Conservation (phyloP, 2,888 invertebrate genomes). For the Proisotoma minuta region DNA sequence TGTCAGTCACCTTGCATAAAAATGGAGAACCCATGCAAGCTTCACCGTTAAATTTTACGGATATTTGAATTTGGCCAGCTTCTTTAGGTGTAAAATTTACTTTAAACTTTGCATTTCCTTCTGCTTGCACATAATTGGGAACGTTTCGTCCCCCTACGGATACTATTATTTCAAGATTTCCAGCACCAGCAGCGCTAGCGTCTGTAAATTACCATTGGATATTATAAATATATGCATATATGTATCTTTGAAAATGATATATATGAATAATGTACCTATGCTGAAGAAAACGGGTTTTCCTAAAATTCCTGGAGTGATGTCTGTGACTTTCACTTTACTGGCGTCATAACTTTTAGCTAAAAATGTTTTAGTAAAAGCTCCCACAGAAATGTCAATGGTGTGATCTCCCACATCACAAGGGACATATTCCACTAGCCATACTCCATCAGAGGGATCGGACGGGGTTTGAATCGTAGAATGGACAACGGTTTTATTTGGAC, state of each 20-base stretch:
- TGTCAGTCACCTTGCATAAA: conserved; percentile 73
- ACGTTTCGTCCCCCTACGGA: conserved; percentile 94
- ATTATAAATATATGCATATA: conserved; percentile 19
- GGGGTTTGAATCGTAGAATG: conserved; percentile 55
- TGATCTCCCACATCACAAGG: conserved; percentile 88
- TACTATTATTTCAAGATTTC: conserved; percentile 95
- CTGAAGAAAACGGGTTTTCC: conserved; percentile 91
- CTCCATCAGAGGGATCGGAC: conserved; percentile 50
- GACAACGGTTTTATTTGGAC: conserved; percentile 67
- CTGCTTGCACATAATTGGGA: conserved; percentile 95
- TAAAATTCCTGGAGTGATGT: conserved; percentile 83
- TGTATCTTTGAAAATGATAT: conserved; percentile 26
- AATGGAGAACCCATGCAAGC: conserved; percentile 81
- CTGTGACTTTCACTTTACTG: conserved; percentile 86
- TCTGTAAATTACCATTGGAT: conserved; percentile 58
- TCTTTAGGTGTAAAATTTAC: conserved; percentile 95
- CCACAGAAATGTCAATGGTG: conserved; percentile 72
- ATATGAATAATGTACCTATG: conserved; percentile 56
- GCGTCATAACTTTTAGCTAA: conserved; percentile 94
- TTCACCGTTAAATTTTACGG: conserved; percentile 73
- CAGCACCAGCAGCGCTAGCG: conserved; percentile 70
- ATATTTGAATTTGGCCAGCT: conserved; percentile 73
- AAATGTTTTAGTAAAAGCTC: conserved; percentile 84
- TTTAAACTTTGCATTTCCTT: conserved; percentile 90
- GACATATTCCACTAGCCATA: conserved; percentile 61